Evolutionary conservation across 2,113 vertebrate genomes (phyloP), one percentile per base, ranked within the genome.

Genomic region (Percina caprodes): DNA sequence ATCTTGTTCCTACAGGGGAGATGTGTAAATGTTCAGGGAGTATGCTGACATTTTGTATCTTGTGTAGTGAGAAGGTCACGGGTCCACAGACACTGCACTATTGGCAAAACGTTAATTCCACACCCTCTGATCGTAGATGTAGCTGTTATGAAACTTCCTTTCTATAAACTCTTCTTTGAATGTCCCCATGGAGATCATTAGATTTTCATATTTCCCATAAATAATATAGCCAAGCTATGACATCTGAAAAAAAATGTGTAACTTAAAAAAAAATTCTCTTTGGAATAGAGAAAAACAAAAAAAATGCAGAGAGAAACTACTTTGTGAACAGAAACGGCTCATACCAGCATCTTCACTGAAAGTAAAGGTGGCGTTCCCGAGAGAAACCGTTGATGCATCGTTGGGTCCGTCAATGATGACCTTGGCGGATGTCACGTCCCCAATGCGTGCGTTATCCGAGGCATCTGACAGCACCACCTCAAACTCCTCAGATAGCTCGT

Each of bases 401-500:
- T 99, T 99, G 82, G 98, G 98, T 2, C 98, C 98, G 0, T 92
- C 58, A 3, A 99, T 99, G 83, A 99, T 80, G 10, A 99, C 95
- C 56, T 61, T 97, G 82, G 97, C 97, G 0, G 88, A 85, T 0
- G 94, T 92, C 13, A 95, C 81, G 60, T 90, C 92, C 1, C 98
- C 98, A 0, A 97, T 68, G 21, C 96, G 96, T 0, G 97, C 96
- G 0, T 98, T 98, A 15, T 94, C 93, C 0, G 98, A 99, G 54
- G 96, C 83, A 0, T 96, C 96, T 0, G 97, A 94, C 90, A 99
- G 89, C 4, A 93, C 95, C 52, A 99, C 92, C 93, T 98, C 95
- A 14, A 99, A 99, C 84, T 98, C 98, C 87, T 99, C 98, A 0
- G 98, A 97, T 23, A 96, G 96, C 82, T 99, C 98, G 0, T 98